Base-by-base conservation (phyloP, 2,797 vertebrate species). In the Melanotaenia nigrans region DNA sequence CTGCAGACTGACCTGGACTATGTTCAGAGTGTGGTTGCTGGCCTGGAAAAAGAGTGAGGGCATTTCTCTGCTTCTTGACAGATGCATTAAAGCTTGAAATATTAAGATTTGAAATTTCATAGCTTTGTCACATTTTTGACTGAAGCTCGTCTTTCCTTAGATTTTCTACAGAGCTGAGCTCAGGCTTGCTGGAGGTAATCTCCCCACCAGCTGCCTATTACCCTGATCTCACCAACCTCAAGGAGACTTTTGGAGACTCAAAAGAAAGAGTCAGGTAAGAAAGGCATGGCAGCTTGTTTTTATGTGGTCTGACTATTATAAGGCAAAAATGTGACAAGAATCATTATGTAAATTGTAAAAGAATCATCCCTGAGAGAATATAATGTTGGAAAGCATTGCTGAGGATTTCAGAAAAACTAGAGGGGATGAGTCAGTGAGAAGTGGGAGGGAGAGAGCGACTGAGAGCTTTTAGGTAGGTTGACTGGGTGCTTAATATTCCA, bases 191-290 rank as follows among this genome's bases (percentile, higher is more conserved):
- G 79, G 98, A 99, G 94, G 93, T 99, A 75, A 98, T 99, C 89
- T 98, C 98, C 4, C 98, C 98, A 61, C 97, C 97, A 54, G 93
- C 95, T 56, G 87, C 94, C 78, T 99, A 97, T 91, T 99, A 99
- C 88, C 98, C 98, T 20, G 97, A 99, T 69, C 87, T 99, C 81
- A 94, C 85, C 87, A 96, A 96, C 91, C 94, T 99, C 91, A 99
- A 96, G 89, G 97, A 99, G 87, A 99, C 98, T 1, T 99, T 99
- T 87, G 98, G 98, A 88, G 98, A 99, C 87, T 97, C 98, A 51
- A 97, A 94, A 89, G 98, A 99, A 80, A 95, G 98, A 94, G 97
- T 99, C 77, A 96, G 93, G 98, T 99, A 91, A 94, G 94, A 61
- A 42, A 10, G 42, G 53, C 20, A 13, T 10, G 11, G 55, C 33